Conservation (phyloP, 2,888 invertebrate genomes). For the Amphimallon solstitiale region DNA sequence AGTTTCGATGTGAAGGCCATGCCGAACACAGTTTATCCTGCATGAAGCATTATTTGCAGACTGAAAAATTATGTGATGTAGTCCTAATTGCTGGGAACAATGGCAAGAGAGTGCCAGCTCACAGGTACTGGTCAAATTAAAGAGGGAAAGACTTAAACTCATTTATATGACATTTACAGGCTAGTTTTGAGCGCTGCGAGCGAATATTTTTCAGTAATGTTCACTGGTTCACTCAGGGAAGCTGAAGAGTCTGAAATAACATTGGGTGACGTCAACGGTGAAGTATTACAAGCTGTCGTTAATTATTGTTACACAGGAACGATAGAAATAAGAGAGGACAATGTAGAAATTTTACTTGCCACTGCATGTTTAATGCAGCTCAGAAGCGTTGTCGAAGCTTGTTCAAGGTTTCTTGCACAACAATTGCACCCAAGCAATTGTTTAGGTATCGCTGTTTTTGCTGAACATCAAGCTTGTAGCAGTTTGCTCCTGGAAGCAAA, state of each 20-base stretch:
- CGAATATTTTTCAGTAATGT: conserved; percentile 96
- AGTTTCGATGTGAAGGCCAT: conserved; percentile 80
- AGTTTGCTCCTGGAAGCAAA: conserved; percentile 84
- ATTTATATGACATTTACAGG: conserved; percentile 60
- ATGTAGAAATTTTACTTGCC: conserved; percentile 86
- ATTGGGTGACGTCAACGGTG: conserved; percentile 85
- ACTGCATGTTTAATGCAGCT: conserved; percentile 91
- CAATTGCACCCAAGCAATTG: conserved; percentile 95
- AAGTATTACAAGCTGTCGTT: conserved; percentile 85
- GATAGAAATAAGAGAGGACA: conserved; percentile 87
- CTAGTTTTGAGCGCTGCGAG: conserved; percentile 91
- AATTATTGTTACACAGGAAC: conserved; percentile 92
- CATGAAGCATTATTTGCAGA: conserved; percentile 84
- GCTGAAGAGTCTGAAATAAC: conserved; percentile 85
- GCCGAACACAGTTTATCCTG: conserved; percentile 83
- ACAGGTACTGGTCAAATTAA: conserved; percentile 53
- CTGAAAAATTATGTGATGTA: conserved; percentile 88
- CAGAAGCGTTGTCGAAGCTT: conserved; percentile 86
- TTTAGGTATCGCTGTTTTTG: conserved; percentile 92
- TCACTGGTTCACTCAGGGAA: conserved; percentile 87
- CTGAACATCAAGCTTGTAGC: conserved; percentile 89
- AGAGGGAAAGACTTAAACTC: neutral
- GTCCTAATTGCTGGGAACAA: conserved; percentile 80
- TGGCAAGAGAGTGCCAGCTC: conserved; percentile 67
- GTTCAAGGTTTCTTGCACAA: conserved; percentile 88